phyloP scores from a whole-genome alignment of 1,140 invertebrate species.

The Hycleus phaleratus region DNA sequence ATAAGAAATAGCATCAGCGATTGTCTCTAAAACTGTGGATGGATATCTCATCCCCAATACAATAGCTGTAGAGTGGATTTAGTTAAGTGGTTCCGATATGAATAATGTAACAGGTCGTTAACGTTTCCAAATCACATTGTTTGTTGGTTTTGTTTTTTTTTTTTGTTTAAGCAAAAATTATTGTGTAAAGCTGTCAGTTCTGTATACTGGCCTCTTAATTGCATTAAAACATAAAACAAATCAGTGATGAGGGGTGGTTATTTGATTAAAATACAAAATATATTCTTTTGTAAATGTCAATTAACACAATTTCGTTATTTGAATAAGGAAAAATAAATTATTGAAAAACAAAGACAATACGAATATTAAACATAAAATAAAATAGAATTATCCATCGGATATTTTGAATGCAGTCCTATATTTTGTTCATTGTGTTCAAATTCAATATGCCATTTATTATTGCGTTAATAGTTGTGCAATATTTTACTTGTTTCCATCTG shows the following conservation, averaged over 20 bases:
- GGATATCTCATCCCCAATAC: constrained; percentile 20
- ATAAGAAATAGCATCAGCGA: not conserved
- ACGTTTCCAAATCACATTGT: constrained; percentile 24
- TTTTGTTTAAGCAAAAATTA: constrained; percentile 16
- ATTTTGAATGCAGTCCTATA: too few species aligned
- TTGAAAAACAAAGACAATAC: not conserved
- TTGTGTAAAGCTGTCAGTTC: constrained; percentile 7
- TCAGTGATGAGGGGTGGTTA: not conserved
- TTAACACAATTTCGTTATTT: too few species aligned
- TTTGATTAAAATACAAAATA: constrained; percentile 14
- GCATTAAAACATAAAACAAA: constrained; percentile 27
- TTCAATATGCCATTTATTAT: not conserved
- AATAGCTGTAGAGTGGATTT: constrained; percentile 23
- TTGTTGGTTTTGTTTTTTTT: constrained; percentile 25
- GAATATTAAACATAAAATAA: too few species aligned
- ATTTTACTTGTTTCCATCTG: not conserved
- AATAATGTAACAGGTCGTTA: constrained; percentile 34
- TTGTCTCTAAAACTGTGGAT: not conserved
- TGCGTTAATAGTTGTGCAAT: not conserved
- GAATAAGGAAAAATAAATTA: too few species aligned
- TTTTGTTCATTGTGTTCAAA: not conserved
- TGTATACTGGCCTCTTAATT: constrained; percentile 22
- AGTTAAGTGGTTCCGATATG: constrained; percentile 30
- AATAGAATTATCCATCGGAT: too few species aligned
- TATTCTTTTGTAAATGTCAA: not conserved